These are phyloP conservation scores for Microctenopoma steveboyesi DNA, from an alignment of 2,797 vertebrate genomes.

Conservation along the genomic window DNA sequence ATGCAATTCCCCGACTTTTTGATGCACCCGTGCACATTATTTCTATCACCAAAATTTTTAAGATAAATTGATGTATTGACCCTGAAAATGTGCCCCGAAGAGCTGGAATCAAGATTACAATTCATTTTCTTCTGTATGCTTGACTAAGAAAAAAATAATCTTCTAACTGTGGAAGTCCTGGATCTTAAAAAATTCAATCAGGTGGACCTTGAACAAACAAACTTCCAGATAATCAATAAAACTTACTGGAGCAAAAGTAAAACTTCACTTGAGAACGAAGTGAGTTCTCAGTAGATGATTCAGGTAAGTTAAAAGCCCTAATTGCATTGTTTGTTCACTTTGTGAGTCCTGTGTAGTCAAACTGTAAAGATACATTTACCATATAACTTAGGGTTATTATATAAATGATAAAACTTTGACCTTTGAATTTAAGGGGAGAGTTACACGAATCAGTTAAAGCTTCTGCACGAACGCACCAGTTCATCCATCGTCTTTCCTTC, in stretches of 20 bases:
- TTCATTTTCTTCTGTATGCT: conserved; percentile 36
- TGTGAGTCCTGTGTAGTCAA: conserved; percentile 4
- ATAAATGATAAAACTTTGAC: background rate
- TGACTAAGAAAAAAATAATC: conserved; percentile 23
- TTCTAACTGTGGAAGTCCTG: conserved; percentile 16
- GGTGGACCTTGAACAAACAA: conserved; percentile 54
- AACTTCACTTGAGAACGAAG: conserved; percentile 24
- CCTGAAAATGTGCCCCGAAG: conserved; percentile 43
- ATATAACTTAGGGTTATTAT: background rate
- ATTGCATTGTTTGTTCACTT: conserved; percentile 10
- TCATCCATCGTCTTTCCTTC: conserved; percentile 30
- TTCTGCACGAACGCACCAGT: conserved; percentile 5
- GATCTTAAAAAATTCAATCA: conserved; percentile 39
- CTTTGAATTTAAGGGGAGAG: background rate
- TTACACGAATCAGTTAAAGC: conserved; percentile 14
- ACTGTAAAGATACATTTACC: background rate
- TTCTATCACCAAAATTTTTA: conserved; percentile 27
- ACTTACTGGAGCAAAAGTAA: conserved; percentile 23
- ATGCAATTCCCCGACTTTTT: conserved; percentile 21
- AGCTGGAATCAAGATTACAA: conserved; percentile 28
- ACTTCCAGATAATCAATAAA: conserved; percentile 36
- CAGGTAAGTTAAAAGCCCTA: background rate
- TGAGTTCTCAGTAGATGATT: conserved; percentile 5
- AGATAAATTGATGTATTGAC: conserved; percentile 42
- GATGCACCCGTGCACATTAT: conserved; percentile 10